phyloP scores from a whole-genome alignment of 1,140 invertebrate genomes.

The Thaumetopoea pityocampa region DNA sequence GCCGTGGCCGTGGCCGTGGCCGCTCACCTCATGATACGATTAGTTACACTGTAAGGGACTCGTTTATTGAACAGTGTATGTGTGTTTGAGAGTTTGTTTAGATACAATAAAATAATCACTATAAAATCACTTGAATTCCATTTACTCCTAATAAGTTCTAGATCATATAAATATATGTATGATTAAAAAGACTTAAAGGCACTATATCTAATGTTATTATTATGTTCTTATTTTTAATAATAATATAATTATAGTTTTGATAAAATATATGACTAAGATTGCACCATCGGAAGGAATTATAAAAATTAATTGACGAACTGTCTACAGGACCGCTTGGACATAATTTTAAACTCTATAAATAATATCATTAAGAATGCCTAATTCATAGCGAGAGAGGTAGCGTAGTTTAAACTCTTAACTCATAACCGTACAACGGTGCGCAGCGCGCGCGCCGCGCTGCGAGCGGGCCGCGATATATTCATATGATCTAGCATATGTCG shows the following conservation, averaged over 20 bases:
- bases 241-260: constrained; percentile 19
- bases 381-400: constrained; percentile 69
- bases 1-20: constrained; percentile 15
- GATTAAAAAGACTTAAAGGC: constrained; percentile 24
- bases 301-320: constrained; percentile 28
- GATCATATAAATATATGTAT: constrained; percentile 74
- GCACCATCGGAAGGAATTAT: constrained; percentile 24
- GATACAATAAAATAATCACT: constrained; percentile 13
- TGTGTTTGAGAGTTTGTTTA: constrained; percentile 14
- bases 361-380: constrained; percentile 57
- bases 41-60: constrained; percentile 16
- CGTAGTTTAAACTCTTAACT: constrained; percentile 56
- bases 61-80: constrained; percentile 13
- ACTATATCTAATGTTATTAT: constrained; percentile 16
- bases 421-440: constrained; percentile 39
- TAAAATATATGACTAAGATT: constrained; percentile 19
- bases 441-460: constrained; percentile 28
- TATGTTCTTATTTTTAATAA: constrained; percentile 13
- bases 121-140: constrained; percentile 24
- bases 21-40: constrained; percentile 16
- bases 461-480: constrained; percentile 52
- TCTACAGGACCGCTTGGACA: constrained; percentile 37
- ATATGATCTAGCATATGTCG: constrained; percentile 75
- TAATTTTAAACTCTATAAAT: constrained; percentile 53
- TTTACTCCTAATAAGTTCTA: constrained; percentile 66